Conservation (phyloP, 2,797 vertebrate genomes). For the Meriones psammophilus region DNA sequence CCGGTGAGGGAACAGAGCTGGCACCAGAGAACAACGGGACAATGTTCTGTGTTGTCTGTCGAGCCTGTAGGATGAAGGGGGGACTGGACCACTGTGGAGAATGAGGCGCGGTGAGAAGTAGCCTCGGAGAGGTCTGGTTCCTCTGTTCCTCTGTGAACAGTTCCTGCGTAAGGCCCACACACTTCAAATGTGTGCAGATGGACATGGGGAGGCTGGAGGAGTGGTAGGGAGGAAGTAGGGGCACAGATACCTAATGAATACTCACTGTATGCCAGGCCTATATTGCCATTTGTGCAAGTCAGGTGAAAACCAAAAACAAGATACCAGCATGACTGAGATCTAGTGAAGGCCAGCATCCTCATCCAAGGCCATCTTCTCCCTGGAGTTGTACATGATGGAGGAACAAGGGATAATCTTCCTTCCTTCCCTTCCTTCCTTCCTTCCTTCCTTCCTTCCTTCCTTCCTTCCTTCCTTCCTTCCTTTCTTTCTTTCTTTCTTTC, state of each 20-base stretch:
- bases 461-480: neutral
- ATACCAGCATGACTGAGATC: neutral
- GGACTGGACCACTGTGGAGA: conserved; percentile 6
- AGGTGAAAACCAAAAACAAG: neutral
- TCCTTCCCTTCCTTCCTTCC: rapidly evolving
- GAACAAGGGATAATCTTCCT: neutral
- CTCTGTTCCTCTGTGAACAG: conserved; percentile 10
- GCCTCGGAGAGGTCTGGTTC: conserved; percentile 20
- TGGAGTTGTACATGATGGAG: neutral
- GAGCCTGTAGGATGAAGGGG: conserved; percentile 12
- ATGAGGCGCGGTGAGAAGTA: neutral
- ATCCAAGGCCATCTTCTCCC: neutral
- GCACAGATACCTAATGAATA: neutral
- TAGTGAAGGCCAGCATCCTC: neutral
- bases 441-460: too few species aligned
- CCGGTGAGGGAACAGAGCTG: conserved; percentile 65
- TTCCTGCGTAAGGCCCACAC: neutral
- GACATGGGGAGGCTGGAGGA: neutral
- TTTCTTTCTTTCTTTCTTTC: neutral
- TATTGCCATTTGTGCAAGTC: neutral
- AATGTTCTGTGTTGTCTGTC: conserved; percentile 62
- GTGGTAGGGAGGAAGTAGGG: neutral
- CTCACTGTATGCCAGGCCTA: neutral
- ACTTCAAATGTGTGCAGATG: conserved; percentile 8
- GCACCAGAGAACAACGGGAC: conserved; percentile 60